Base-by-base conservation (phyloP, 2,797 vertebrate genomes). In the Diplodus sargus region DNA sequence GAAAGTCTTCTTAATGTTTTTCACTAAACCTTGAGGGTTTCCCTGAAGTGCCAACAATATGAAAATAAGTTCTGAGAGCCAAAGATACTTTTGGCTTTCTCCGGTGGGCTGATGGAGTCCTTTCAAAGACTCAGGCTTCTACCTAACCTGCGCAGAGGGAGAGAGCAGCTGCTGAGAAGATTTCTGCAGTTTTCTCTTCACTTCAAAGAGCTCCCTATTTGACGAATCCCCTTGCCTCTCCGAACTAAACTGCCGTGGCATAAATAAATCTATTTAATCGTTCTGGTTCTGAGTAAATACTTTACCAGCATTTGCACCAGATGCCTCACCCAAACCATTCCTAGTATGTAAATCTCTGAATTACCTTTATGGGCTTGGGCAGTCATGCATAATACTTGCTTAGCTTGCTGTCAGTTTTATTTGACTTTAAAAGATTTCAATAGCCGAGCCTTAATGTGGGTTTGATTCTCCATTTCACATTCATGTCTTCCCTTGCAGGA, bases 191-290 rank as follows among this genome's bases (percentile, higher is more conserved):
- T 88, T 84, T 91, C 82, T 87, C 79, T 77, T 86, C 82, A 88
- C 86, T 89, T 93, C 89, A 95, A 91, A 90, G 79, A 89, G 76
- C 76, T 81, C 84, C 70, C 85, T 69, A 84, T 76, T 90, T 87
- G 85, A 93, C 79, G 20, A 92, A 92, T 91, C 80, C 69, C 75
- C 84, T 82, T 89, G 82, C 83, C 81, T 91, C 89, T 82, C 85
- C 82, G 67, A 81, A 70, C 79, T 76, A 85, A 90, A 88, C 89
- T 76, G 86, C 86, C 47, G 62, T 28, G 69, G 83, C 82, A 79
- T 89, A 85, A 91, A 91, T 92, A 92, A 89, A 92, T 93, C 91
- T 89, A 90, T 91, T 92, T 94, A 89, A 93, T 91, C 70, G 85
- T 85, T 91, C 78, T 80, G 80, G 89, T 90, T 91, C 76, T 76